Percentiles rank a stretch among this genome's conserved stretches.
Evolutionary conservation across 2,888 invertebrate species (phyloP).

Genomic region (Caenorhabditis auriculariae): DNA sequence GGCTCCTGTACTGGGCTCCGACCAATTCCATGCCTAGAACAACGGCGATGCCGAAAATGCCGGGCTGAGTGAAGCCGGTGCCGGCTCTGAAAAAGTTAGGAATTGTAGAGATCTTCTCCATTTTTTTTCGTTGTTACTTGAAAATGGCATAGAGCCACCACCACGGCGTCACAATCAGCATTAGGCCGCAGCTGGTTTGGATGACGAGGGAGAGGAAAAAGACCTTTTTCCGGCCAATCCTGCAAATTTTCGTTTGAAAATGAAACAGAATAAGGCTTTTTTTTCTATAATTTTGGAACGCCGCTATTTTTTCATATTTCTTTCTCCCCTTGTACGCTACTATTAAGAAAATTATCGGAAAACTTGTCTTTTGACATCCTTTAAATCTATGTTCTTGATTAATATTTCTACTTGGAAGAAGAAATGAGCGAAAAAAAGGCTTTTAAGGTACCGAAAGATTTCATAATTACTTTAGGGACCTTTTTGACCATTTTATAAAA

Average conservation of each 20-base stretch:
- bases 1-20: constrained; percentile 64
- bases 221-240: constrained; percentile 77
- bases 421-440: no score
- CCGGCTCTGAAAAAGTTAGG: constrained; percentile 71
- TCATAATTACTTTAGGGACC: no score
- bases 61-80: constrained; percentile 78
- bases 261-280: neutral
- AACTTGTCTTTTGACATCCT: no score
- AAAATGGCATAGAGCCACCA: constrained; percentile 74
- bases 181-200: constrained; percentile 76
- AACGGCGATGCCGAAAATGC: constrained; percentile 79
- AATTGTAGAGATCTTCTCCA: neutral
- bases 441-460: no score
- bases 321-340: neutral
- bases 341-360: no score
- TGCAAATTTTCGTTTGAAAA: constrained; percentile 60
- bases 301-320: neutral
- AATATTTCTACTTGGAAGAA: no score
- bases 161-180: constrained; percentile 75
- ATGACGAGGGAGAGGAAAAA: constrained; percentile 76
- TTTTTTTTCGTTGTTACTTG: constrained; percentile 24
- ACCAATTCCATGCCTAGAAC: constrained; percentile 69
- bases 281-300: no score
- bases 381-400: no score
- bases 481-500: no score